A percentile compares a stretch with the other conserved stretches of the same genome.
Conservation (phyloP, 2,113 vertebrate species). For the Callaeas wilsoni region DNA sequence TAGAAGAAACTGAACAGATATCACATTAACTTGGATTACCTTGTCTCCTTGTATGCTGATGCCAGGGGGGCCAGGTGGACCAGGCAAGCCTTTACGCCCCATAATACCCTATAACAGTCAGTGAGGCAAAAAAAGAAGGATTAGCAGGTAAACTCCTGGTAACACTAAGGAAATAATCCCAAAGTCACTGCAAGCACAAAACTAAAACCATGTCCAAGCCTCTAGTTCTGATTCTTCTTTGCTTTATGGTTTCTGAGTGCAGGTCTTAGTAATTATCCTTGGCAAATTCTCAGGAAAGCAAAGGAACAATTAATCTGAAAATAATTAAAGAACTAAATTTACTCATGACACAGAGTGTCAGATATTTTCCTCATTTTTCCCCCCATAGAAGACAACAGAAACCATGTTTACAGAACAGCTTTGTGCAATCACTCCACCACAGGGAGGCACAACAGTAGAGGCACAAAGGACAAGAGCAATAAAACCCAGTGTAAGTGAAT, state of each 20-base stretch:
- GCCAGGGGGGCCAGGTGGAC: conserved; percentile 71
- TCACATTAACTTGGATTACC: conserved; percentile 60
- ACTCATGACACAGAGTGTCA: background rate
- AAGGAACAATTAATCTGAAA: background rate
- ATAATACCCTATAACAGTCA: conserved; percentile 68
- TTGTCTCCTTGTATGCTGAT: conserved; percentile 81
- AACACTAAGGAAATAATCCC: background rate
- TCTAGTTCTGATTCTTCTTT: background rate
- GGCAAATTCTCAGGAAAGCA: background rate
- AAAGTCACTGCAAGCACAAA: background rate
- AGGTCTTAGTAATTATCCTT: background rate
- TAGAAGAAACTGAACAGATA: background rate
- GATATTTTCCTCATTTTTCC: background rate
- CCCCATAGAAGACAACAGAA: background rate
- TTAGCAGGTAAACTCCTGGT: background rate
- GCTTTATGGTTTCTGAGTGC: background rate
- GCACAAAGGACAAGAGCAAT: background rate
- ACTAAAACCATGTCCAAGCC: background rate
- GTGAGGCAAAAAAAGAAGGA: background rate
- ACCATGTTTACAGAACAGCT: background rate
- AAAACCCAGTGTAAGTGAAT: background rate
- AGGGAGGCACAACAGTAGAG: background rate
- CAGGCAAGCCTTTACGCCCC: conserved; percentile 75
- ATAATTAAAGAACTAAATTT: background rate
- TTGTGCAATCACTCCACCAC: background rate